Percentiles rank a stretch among this genome's conserved stretches.
Evolutionary conservation across 2,797 vertebrate species (phyloP).

Genomic region (Podarcis siculus): DNA sequence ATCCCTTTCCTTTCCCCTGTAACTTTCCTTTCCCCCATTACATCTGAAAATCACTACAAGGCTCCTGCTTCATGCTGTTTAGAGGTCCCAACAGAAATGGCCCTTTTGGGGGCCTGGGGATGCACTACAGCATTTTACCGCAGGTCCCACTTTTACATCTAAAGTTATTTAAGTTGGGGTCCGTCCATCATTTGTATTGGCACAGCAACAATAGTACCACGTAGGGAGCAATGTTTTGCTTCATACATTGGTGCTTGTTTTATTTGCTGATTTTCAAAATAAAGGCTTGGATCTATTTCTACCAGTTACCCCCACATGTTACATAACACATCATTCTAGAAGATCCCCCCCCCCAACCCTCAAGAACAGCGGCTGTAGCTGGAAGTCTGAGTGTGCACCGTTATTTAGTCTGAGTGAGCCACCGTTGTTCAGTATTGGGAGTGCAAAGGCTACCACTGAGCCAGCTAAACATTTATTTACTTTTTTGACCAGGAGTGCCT

Average conservation of each 20-base stretch:
- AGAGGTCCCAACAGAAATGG: too few relatives aligned
- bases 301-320: not conserved
- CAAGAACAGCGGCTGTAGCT: not conserved
- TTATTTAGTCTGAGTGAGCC: not conserved
- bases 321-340: not conserved
- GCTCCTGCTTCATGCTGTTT: too few relatives aligned
- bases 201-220: not conserved
- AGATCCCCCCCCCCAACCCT: not conserved
- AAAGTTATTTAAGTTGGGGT: not conserved
- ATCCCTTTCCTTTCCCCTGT: too few relatives aligned
- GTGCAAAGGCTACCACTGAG: not conserved
- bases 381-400: not conserved
- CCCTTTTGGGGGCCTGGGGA: not conserved
- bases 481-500: conserved; percentile 13
- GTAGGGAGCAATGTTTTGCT: not conserved
- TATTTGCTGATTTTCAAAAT: not conserved
- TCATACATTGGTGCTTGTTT: not conserved
- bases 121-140: not conserved
- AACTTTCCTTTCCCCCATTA: too few relatives aligned
- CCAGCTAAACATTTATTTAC: not conserved
- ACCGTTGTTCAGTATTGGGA: not conserved
- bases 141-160: not conserved
- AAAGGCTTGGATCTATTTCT: not conserved
- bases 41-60: too few relatives aligned
- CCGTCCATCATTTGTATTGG: not conserved